Evolutionary conservation across 2,113 vertebrate species (phyloP), one percentile per base, ranked within the genome.

Genomic region (Vulpes lagopus): DNA sequence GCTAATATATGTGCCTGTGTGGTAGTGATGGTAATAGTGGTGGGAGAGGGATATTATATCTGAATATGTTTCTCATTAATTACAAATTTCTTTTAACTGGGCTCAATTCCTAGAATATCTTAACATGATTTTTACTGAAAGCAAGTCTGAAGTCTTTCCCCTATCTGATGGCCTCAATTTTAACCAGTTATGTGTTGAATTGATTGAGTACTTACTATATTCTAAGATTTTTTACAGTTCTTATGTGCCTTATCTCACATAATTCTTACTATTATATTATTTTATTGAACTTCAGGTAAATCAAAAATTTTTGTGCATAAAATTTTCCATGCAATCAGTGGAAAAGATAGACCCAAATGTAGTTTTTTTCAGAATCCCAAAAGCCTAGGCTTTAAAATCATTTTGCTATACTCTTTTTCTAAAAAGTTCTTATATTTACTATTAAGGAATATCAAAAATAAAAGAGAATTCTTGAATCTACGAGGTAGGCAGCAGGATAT

Each of bases 391-490:
- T 86, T 92, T 79, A 96, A 81, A 90, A 89, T 62, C 69, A 95
- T 73, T 62, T 49, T 15, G 20, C 19, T 74, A 82, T 1, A 84
- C 1, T 30, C 20, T 60, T 73, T 95, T 91, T 43, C 51, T 64
- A 19, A 60, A 93, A 87, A 16, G 3, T 57, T 80, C 10, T 80
- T 83, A 17, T 27, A 30, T 82, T 38, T 90, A 55, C 2, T 11
- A 15, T 49, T 53, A 91, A 60, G 20, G 9, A 93, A 95, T 89
- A 92, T 76, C 3, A 82, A 96, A 96, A 95, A 69, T 43, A 80
- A 89, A 89, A 62, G 17, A 95, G 35, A 82, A 91, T 86, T 89
- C 55, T 95, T 95, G 35, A 79, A 81, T 67, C 16, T 59, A 51
- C 53, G n/a, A 19, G 8, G 1, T 32, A 79, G 55, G 23, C 14